Percentiles rank a stretch among this genome's conserved stretches.
phyloP scores from a whole-genome alignment of 2,113 vertebrate genomes.

The Ondatra zibethicus region DNA sequence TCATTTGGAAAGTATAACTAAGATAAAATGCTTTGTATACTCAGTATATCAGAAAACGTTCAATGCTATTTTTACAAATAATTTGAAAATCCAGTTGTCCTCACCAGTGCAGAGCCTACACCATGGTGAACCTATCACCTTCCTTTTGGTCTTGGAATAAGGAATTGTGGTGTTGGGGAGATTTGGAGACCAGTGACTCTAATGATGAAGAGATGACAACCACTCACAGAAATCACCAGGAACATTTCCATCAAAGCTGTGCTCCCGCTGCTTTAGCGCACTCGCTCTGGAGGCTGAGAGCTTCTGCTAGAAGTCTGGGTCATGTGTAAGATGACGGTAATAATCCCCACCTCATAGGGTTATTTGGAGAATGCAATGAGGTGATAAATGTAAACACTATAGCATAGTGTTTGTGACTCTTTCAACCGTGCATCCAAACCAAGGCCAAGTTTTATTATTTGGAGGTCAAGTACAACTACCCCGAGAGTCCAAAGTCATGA shows the following conservation, averaged over 20 bases:
- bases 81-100: conserved; percentile 1
- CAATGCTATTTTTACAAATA: not conserved
- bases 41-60: conserved; percentile 12
- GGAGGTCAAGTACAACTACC: conserved; percentile 12
- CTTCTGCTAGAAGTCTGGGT: not conserved
- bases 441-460: conserved; percentile 6
- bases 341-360: not conserved
- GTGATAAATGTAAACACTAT: conserved; percentile 4
- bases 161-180: not conserved
- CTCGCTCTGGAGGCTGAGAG: not conserved
- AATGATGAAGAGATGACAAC: not conserved
- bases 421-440: conserved; percentile 1
- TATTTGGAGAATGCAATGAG: not conserved
- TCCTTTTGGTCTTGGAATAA: not conserved
- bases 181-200: not conserved
- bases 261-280: accelerated
- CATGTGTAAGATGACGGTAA: not conserved
- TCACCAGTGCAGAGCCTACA: not conserved
- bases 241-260: not conserved
- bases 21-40: conserved; percentile 5
- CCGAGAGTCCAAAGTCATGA: conserved; percentile 6
- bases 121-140: not conserved
- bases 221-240: not conserved
- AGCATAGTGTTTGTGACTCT: not conserved
- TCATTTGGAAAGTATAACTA: not conserved